Evolutionary conservation across 2,888 invertebrate genomes (phyloP), one percentile per base, ranked within the genome.

Genomic region (Oeneis ivallda): DNA sequence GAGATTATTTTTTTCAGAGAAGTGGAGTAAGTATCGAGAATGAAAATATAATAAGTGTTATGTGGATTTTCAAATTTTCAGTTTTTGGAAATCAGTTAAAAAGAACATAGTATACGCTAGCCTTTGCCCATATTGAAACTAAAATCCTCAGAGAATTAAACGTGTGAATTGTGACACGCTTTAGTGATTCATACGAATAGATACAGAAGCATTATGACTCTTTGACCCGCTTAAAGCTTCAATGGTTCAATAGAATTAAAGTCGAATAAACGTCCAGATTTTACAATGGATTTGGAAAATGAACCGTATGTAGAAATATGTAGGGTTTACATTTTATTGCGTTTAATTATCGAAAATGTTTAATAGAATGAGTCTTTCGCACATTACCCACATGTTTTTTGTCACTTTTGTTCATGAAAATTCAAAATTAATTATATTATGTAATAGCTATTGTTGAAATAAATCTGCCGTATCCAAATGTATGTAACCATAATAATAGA

Each of bases 111-210:
- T 64, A 47, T 66, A 54, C 41, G 10, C 34, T n/a, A 9, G 41
- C 47, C 66, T 59, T 66, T 64, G 65, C 57, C 49, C 58, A 50
- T 61, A 54, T 65, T 61, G 62, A 58, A 56, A 64, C 63, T 66
- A 54, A 66, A 67, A 67, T 65, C 66, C 64, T 65, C 59, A 43
- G 70, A 47, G 67, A 66, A 66, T 71, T 68, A 66, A 68, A 59
- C 56, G 43, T 60, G 64, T 64, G 64, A 57, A 59, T 63, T 58
- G 58, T 59, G 65, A 62, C 61, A 43, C 54, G 59, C 43, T 53
- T 49, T 63, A 59, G 59, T 63, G 53, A 60, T 66, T 58, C 58
- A 66, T 62, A 32, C 15, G 52, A 15, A 32, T n/a, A 61, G 52
- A 61, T 61, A 61, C 52, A 54, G 32, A 53, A n/a, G 39, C 54